Percentiles rank a stretch among this genome's conserved stretches.
phyloP scores from a whole-genome alignment of 1,140 invertebrate species.

The Zaprionus lachaisei region DNA sequence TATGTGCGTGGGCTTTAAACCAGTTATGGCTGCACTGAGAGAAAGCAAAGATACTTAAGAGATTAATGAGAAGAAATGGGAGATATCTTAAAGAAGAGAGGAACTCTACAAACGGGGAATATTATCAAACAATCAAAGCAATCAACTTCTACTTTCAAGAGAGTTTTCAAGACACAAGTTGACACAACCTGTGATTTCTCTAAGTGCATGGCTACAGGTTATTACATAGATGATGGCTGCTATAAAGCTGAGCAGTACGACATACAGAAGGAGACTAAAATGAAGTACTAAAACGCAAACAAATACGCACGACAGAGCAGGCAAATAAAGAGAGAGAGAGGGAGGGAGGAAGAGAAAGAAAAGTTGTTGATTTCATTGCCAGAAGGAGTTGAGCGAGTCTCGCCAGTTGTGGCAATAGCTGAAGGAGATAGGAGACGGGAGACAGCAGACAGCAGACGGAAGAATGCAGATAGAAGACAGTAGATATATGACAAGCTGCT shows the following conservation, averaged over 20 bases:
- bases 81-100: background rate
- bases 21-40: background rate
- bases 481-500: background rate
- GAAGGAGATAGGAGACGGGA: conserved; percentile 22
- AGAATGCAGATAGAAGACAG: background rate
- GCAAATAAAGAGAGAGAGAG: background rate
- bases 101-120: no score
- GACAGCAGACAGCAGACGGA: background rate
- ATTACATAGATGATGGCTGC: conserved; percentile 71
- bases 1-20: conserved; percentile 12
- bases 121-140: no score
- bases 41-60: background rate
- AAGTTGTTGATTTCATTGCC: conserved; percentile 58
- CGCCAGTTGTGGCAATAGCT: conserved; percentile 58
- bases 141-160: background rate
- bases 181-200: background rate
- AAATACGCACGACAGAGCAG: conserved; percentile 10
- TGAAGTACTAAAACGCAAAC: background rate
- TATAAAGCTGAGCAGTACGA: conserved; percentile 5
- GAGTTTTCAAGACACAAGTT: fast-evolving
- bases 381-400: conserved; percentile 40
- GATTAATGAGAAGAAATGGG: background rate
- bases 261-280: background rate
- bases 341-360: conserved; percentile 1
- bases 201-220: conserved; percentile 43